Conservation (phyloP, 2,888 invertebrate species). For the Drosophila merina region DNA sequence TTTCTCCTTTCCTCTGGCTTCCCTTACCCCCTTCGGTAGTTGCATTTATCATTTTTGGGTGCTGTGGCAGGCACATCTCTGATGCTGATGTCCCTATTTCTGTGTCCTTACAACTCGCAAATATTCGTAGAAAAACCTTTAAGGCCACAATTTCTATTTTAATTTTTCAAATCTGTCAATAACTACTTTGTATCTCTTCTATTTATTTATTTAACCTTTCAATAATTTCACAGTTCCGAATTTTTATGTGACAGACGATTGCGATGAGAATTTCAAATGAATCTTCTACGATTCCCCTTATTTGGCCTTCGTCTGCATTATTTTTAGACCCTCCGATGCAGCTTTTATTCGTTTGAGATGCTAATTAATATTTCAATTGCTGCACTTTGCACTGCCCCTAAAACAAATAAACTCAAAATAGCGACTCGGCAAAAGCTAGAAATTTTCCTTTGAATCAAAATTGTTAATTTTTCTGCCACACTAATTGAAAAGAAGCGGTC, state of each 20-base stretch:
- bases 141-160: background rate
- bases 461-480: constrained; percentile 36
- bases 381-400: constrained; percentile 34
- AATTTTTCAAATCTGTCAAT: background rate
- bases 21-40: constrained; percentile 10
- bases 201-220: background rate
- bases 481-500: constrained; percentile 38
- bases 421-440: constrained; percentile 12
- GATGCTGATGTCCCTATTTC: constrained; percentile 70
- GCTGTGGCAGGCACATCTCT: constrained; percentile 44
- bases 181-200: background rate
- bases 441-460: constrained; percentile 43
- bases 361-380: constrained; percentile 55
- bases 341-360: constrained; percentile 36
- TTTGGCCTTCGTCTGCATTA: constrained; percentile 3
- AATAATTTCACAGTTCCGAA: background rate
- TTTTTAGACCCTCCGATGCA: constrained; percentile 45
- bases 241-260: background rate
- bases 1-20: background rate
- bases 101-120: constrained; percentile 39
- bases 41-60: constrained; percentile 59
- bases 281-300: background rate
- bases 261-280: background rate
- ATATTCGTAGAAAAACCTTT: constrained; percentile 52
- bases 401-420: constrained; percentile 53